These are phyloP conservation scores for Ceyx margarethae DNA, from an alignment of 2,113 vertebrate genomes.

Conservation along the genomic window DNA sequence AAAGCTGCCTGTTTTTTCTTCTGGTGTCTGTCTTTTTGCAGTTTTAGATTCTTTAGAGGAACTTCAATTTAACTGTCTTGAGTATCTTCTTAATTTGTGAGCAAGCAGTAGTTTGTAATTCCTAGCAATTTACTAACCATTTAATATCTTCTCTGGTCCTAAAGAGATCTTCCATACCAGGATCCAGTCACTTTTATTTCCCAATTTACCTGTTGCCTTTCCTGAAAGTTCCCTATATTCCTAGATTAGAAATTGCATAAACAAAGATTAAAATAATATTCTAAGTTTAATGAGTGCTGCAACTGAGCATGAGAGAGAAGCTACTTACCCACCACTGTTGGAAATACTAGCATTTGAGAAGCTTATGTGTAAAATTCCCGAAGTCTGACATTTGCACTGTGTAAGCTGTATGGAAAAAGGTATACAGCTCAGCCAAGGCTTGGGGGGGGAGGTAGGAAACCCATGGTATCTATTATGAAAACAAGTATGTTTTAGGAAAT, in stretches of 20 bases:
- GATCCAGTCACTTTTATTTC: neutral
- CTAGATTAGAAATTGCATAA: neutral
- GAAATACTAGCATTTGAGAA: neutral
- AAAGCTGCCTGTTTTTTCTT: neutral
- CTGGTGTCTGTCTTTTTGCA: neutral
- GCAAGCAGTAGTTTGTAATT: neutral
- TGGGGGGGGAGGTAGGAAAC: neutral
- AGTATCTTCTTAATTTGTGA: neutral
- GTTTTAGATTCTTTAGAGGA: neutral
- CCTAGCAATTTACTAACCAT: neutral
- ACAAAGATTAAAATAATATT: conserved; percentile 12
- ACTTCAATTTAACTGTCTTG: neutral
- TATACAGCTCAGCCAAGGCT: neutral
- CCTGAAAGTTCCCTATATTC: neutral
- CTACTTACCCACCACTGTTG: neutral
- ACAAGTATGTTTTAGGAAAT: neutral
- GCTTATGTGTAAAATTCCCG: neutral
- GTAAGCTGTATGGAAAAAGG: neutral
- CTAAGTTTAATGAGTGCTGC: neutral
- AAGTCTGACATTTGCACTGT: neutral
- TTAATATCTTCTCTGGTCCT: neutral
- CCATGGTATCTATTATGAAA: neutral
- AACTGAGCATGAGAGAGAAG: neutral
- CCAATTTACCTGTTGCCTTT: neutral
- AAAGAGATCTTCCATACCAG: neutral